Percentiles rank a stretch among this genome's conserved stretches.
Evolutionary conservation across 2,888 invertebrate species (phyloP).

Genomic region (Perithous albicinctus): DNA sequence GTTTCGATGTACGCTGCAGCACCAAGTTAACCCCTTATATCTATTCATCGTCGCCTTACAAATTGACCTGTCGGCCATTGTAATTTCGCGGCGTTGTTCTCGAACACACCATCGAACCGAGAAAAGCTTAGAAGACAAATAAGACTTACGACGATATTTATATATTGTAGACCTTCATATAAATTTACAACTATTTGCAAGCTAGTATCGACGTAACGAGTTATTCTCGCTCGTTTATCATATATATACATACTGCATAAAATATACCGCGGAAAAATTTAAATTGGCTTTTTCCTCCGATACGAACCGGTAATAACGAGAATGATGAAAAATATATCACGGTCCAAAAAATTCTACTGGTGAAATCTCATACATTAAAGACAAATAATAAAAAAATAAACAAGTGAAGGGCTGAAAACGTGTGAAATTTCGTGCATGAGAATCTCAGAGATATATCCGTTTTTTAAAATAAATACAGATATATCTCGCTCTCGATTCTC

Average conservation of each 20-base stretch:
- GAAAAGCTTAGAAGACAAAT: background rate
- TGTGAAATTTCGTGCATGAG: conserved; percentile 11
- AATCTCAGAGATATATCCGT: conserved; percentile 30
- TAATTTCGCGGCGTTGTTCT: conserved; percentile 35
- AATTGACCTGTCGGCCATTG: conserved; percentile 55
- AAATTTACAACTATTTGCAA: background rate
- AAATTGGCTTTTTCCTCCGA: background rate
- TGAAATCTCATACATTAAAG: background rate
- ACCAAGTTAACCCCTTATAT: conserved; percentile 53
- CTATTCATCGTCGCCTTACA: conserved; percentile 53
- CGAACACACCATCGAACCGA: background rate
- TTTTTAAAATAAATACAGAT: conserved; percentile 3
- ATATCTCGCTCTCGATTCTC: background rate
- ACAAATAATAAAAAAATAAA: too few species aligned
- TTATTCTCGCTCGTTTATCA: background rate
- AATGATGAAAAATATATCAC: background rate
- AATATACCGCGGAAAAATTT: background rate
- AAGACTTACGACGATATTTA: background rate
- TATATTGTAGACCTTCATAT: background rate
- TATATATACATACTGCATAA: background rate
- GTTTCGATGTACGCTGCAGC: conserved; percentile 29
- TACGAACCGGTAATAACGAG: background rate
- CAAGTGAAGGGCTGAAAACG: conserved; percentile 23
- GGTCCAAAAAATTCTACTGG: background rate
- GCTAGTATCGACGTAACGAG: background rate